phyloP scores from a whole-genome alignment of 2,888 invertebrate genomes.

The Liodrosophila aerea region DNA sequence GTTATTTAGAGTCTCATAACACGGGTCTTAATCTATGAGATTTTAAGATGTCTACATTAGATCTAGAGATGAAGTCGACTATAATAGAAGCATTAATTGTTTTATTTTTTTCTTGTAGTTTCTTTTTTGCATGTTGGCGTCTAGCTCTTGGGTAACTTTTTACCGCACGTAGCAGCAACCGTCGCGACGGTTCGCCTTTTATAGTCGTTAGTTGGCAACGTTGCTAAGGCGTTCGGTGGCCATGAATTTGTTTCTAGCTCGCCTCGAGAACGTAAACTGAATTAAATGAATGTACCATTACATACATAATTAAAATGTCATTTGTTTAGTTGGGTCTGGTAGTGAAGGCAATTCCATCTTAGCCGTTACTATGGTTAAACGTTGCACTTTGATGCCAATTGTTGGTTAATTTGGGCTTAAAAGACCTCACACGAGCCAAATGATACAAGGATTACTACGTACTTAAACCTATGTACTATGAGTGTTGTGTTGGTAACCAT shows the following conservation, averaged over 20 bases:
- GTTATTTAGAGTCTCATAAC: constrained; percentile 1
- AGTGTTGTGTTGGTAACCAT: constrained; percentile 14
- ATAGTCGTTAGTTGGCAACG: constrained; percentile 38
- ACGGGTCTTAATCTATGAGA: constrained; percentile 4
- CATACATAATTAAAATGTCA: constrained; percentile 40
- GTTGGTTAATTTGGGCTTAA: no score
- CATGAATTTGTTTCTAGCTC: constrained; percentile 51
- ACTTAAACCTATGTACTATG: constrained; percentile 12
- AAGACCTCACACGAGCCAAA: no score
- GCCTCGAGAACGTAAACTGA: constrained; percentile 31
- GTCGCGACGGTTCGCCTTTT: constrained; percentile 48
- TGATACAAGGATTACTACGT: constrained; percentile 21
- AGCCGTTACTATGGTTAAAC: no score
- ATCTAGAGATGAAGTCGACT: constrained; percentile 10
- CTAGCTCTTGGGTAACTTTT: constrained; percentile 47
- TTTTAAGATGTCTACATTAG: constrained; percentile 4
- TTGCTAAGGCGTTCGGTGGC: constrained; percentile 53
- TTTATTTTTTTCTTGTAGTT: constrained; percentile 21
- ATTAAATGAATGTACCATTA: constrained; percentile 10
- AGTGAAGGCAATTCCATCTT: no score
- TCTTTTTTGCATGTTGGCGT: constrained; percentile 43
- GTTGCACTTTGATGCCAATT: no score
- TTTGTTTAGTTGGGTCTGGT: constrained; percentile 16
- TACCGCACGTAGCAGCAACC: constrained; percentile 19
- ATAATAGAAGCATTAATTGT: constrained; percentile 30